A percentile compares a stretch with the other conserved stretches of the same genome.
These are phyloP conservation scores for Slavum lentiscoides DNA, from an alignment of 2,888 invertebrate species.

Conservation along the genomic window DNA sequence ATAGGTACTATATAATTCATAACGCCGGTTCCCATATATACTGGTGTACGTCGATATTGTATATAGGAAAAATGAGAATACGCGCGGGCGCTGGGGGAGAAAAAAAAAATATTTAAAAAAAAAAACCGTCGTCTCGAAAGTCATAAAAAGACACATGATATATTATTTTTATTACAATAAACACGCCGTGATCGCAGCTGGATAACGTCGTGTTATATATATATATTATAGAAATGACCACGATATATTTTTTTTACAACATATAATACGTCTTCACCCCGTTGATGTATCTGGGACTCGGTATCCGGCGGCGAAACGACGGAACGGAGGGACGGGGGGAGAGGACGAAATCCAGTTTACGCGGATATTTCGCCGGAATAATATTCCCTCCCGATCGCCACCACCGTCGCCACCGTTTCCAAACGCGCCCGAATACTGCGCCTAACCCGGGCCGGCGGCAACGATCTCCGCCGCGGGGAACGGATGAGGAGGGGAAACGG, in stretches of 20 bases:
- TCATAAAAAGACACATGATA: slow-evolving; percentile 53
- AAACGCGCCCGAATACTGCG: neutral
- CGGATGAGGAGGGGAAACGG: too few species aligned
- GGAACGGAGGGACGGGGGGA: neutral
- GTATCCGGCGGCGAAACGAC: slow-evolving; percentile 21
- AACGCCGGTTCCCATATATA: slow-evolving; percentile 41
- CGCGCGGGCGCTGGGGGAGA: neutral
- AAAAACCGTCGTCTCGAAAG: slow-evolving; percentile 51
- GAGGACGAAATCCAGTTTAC: slow-evolving; percentile 40
- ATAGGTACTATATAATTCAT: slow-evolving; percentile 43
- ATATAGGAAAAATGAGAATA: neutral
- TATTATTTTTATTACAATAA: slow-evolving; percentile 53
- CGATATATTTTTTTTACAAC: slow-evolving; percentile 52
- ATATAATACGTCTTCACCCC: slow-evolving; percentile 52
- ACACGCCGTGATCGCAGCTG: slow-evolving; percentile 52
- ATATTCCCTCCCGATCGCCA: neutral
- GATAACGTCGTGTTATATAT: slow-evolving; percentile 51
- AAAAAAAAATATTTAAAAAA: neutral
- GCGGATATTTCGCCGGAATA: slow-evolving; percentile 32
- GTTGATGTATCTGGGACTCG: slow-evolving; percentile 41
- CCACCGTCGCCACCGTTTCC: neutral
- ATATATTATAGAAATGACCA: slow-evolving; percentile 46
- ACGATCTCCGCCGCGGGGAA: too few species aligned
- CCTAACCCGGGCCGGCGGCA: too few species aligned
- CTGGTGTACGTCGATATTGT: slow-evolving; percentile 38